Base-by-base conservation (phyloP, 37 sponge, comb jelly and placozoan genomes). In the Crambe crambe region DNA sequence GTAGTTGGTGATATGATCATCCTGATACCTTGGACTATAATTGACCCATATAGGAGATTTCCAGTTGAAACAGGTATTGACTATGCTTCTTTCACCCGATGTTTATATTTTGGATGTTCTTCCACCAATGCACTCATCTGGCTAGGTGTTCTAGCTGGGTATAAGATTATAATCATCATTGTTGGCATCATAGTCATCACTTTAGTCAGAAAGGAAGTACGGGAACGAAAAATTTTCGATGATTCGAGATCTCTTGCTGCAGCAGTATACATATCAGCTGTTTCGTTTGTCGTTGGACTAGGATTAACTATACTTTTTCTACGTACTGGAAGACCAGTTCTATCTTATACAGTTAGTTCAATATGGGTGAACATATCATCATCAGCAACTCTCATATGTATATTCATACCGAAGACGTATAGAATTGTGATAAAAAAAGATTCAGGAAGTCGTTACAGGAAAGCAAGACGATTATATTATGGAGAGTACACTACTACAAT, bases 291-390 rank as follows among this genome's bases (percentile, higher is more conserved):
- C 1, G 41, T 76, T 9, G 76, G 76, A 20, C 63, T 76, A 21
- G 27, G 42, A n/a, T 23, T 60, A 27, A 36, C 54, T 10, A 2
- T 76, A 18, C 25, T 76, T 0, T 58, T 76, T 4, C n/a, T 38
- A 10, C 15, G 59, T 8, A 17, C 38, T 21, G 27, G 27, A 5
- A 17, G 61, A 20, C n/a, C 6, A 30, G 59, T 38, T 12, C 27
- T 38, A 20, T n/a, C 76, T 2, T 58, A 32, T 58, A 9, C 35
- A 3, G 76, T 61, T 1, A 76, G 58, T 60, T 35, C 41, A 34
- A 22, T 61, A 37, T 76, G 76, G 76, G 76, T 76, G 41, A 76
- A 60, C 27, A 37, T 76, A 38, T 58, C 76, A 59, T 57, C 62
- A n/a, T 56, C 57, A n/a, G 63, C 26, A 3, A 76, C 76, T n/a